Evolutionary conservation across 37 sponge, comb jelly and placozoan species (phyloP), one percentile per base, ranked within the genome.

Genomic region (Spongilla lacustris): DNA sequence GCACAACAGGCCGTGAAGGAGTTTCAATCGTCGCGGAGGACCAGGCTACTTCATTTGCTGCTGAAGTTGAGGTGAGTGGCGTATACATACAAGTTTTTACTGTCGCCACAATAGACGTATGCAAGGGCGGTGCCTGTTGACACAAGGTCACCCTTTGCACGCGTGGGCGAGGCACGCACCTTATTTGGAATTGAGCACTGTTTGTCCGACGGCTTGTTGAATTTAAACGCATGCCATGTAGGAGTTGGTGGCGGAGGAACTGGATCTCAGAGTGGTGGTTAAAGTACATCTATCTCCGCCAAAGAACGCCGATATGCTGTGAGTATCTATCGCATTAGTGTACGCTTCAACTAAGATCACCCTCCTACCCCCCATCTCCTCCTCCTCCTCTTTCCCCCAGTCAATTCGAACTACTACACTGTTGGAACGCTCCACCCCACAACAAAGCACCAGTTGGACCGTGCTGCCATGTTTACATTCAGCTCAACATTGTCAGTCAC

Each of bases 351-450:
- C 77, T 75, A n/a, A n/a, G n/a, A n/a, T 4, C 36, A 32, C 30
- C n/a, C 77, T 10, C 30, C 6, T 5, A 3, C 17, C 32, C 30
- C 11, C 12, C 32, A 5, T 14, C 12, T 75, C 34, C 73, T 72
- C 17, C 13, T 23, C 78, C 67, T 36, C 75, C 37, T 2, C 67
- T 37, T 81, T 23, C 37, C 21, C 28, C 8, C 68, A 94, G 95
- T 86, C 68, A 90, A 88, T 67, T 94, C 95, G 2, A 94, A 94
- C 82, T 94, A 94, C 78, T 94, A 58, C 78, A 79, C 86, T 12
- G 9, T 79, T 49, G 89, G 74, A 12, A 29, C 23, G 6, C 21
- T 4, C 19, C 5, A 41, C 5, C 34, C 49, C 5, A 66, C 69
- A 26, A 85, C 89, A 2, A 48, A 67, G 6, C 58, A 81, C 66